phyloP scores from a whole-genome alignment of 1,140 invertebrate genomes.

The Steinernema feltiae region DNA sequence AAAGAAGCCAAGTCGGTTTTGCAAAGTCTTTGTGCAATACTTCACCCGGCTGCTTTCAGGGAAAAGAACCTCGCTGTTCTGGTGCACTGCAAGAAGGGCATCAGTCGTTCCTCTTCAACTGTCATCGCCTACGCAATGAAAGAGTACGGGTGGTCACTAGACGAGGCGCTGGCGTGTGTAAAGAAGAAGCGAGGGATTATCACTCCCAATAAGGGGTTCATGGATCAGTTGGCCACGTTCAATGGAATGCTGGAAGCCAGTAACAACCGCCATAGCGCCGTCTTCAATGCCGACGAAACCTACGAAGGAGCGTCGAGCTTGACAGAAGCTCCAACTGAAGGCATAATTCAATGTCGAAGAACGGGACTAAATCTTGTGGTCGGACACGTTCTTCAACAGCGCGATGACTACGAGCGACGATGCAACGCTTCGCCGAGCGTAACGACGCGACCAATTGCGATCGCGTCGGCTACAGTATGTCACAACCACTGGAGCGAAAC shows the following conservation, averaged over 20 bases:
- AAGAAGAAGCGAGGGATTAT: conserved; percentile 83
- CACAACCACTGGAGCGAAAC: no score
- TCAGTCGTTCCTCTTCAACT: conserved; percentile 92
- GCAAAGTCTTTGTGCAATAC: background rate
- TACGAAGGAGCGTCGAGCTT: background rate
- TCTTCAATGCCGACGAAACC: conserved; percentile 39
- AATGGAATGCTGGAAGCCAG: conserved; percentile 64
- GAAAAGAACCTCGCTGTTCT: conserved; percentile 82
- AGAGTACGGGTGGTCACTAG: conserved; percentile 84
- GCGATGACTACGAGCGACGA: conserved; percentile 14
- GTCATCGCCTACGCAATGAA: conserved; percentile 73
- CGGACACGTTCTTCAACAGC: conserved; percentile 14
- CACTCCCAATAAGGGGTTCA: conserved; percentile 88
- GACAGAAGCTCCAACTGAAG: background rate
- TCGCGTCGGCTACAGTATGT: background rate
- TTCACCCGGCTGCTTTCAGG: conserved; percentile 57
- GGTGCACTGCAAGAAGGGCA: conserved; percentile 97
- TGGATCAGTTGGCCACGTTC: conserved; percentile 86
- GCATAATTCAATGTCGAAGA: background rate
- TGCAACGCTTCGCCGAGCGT: background rate
- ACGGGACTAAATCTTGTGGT: background rate
- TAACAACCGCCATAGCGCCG: conserved; percentile 43
- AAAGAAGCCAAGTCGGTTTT: conserved; percentile 72
- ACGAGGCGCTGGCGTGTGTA: conserved; percentile 79
- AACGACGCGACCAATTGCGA: background rate